Evolutionary conservation across 2,113 vertebrate species (phyloP).

Genomic region (Tachysurus vachellii): DNA sequence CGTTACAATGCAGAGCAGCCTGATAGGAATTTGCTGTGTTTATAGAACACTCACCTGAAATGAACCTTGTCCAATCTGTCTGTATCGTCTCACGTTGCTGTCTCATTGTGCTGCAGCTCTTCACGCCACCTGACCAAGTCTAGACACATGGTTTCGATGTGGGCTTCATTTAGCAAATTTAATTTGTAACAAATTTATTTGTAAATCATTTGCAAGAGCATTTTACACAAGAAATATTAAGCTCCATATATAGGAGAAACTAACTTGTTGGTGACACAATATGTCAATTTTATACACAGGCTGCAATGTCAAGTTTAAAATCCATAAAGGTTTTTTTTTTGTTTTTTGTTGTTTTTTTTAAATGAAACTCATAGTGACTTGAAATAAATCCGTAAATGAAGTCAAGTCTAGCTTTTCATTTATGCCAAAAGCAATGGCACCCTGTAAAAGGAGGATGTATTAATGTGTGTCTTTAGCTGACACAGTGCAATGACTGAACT

Average conservation of each 20-base stretch:
- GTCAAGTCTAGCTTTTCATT: not conserved
- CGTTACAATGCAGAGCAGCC: not conserved
- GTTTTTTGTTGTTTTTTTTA: no score
- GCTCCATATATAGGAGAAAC: not conserved
- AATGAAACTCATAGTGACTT: not conserved
- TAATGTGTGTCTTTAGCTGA: not conserved
- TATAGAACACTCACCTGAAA: not conserved
- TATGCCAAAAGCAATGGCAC: not conserved
- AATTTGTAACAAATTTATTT: not conserved
- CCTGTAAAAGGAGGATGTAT: not conserved
- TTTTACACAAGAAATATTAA: not conserved
- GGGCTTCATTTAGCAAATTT: not conserved
- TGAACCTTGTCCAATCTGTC: not conserved
- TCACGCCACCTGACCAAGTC: conserved; percentile 4
- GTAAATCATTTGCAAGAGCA: not conserved
- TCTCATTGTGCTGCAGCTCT: not conserved
- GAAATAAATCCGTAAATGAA: not conserved
- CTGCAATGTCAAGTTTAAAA: not conserved
- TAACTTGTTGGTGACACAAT: not conserved
- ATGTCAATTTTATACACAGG: not conserved
- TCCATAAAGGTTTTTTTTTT: no score
- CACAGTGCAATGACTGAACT: not conserved
- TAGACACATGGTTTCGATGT: not conserved
- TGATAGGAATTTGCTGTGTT: not conserved
- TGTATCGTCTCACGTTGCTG: not conserved